Evolutionary conservation across 1,140 invertebrate genomes (phyloP).

Genomic region (Aphaenogaster ashmeadi): DNA sequence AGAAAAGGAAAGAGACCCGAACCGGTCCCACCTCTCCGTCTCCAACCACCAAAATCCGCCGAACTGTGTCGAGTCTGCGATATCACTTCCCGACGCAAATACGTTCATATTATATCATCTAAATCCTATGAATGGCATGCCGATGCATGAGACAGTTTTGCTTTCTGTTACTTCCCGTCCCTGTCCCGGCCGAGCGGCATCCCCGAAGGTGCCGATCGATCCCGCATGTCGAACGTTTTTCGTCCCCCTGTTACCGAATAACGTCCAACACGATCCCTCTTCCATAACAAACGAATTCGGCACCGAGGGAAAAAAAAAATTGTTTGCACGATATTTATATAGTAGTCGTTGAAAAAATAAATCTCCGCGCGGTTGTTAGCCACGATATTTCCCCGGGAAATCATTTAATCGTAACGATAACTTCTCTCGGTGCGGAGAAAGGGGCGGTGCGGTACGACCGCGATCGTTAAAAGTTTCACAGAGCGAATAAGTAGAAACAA

Average conservation of each 20-base stretch:
- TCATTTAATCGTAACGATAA: slow-evolving; percentile 64
- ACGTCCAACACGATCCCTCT: slow-evolving; percentile 3
- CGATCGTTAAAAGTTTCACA: slow-evolving; percentile 57
- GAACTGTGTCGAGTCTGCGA: slow-evolving; percentile 84
- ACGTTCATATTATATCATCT: slow-evolving; percentile 52
- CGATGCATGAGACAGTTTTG: slow-evolving; percentile 84
- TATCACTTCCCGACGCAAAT: slow-evolving; percentile 46
- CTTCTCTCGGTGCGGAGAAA: slow-evolving; percentile 45
- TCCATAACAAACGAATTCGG: slow-evolving; percentile 36
- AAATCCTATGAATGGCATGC: slow-evolving; percentile 85
- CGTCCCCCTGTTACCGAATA: neutral
- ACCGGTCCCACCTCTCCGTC: neutral
- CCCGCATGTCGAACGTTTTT: slow-evolving; percentile 74
- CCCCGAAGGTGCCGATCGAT: slow-evolving; percentile 35
- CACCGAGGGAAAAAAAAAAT: slow-evolving; percentile 48
- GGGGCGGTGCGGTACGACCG: slow-evolving; percentile 45
- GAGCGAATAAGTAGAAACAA: slow-evolving; percentile 54
- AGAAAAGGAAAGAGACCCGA: slow-evolving; percentile 25
- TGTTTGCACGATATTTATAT: slow-evolving; percentile 54
- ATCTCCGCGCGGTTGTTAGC: slow-evolving; percentile 50
- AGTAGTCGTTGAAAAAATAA: slow-evolving; percentile 53
- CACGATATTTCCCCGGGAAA: slow-evolving; percentile 42
- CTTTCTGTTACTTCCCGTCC: slow-evolving; percentile 75
- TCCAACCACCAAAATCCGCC: slow-evolving; percentile 61
- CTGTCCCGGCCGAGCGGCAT: slow-evolving; percentile 16